Evolutionary conservation across 1,140 invertebrate genomes (phyloP).

Genomic region (Lordiphosa clarofinis): DNA sequence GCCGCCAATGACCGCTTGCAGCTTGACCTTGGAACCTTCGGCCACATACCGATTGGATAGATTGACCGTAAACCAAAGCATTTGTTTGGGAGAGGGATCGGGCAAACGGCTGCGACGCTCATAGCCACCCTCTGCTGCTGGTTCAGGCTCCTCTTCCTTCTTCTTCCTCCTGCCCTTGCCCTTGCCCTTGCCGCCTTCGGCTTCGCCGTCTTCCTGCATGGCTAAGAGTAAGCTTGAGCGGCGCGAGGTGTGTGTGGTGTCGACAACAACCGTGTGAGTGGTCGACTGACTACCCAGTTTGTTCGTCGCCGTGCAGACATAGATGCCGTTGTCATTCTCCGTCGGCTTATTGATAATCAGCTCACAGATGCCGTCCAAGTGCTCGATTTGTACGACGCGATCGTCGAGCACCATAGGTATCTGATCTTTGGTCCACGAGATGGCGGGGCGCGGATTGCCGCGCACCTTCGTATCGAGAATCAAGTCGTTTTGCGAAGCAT

Average conservation of each 20-base stretch:
- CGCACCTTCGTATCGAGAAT: slow-evolving; percentile 88
- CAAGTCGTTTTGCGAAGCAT: slow-evolving; percentile 86
- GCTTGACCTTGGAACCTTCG: slow-evolving; percentile 74
- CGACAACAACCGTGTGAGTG: slow-evolving; percentile 74
- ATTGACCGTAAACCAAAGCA: slow-evolving; percentile 75
- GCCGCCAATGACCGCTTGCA: slow-evolving; percentile 71
- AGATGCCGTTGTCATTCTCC: slow-evolving; percentile 83
- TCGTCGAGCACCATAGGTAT: slow-evolving; percentile 81
- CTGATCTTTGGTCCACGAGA: slow-evolving; percentile 90
- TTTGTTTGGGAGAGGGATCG: slow-evolving; percentile 70
- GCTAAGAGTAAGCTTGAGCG: slow-evolving; percentile 61
- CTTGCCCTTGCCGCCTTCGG: slow-evolving; percentile 46
- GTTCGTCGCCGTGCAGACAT: slow-evolving; percentile 88
- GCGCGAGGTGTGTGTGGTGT: slow-evolving; percentile 58
- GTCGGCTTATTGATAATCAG: slow-evolving; percentile 85
- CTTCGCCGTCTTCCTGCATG: slow-evolving; percentile 36
- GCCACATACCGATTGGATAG: slow-evolving; percentile 75
- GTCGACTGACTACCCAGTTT: slow-evolving; percentile 72
- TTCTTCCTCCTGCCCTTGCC: slow-evolving; percentile 48
- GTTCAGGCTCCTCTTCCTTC: slow-evolving; percentile 53
- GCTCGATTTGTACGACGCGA: slow-evolving; percentile 84
- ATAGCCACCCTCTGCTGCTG: slow-evolving; percentile 63
- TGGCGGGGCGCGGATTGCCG: slow-evolving; percentile 86
- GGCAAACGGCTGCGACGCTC: slow-evolving; percentile 70
- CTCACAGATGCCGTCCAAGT: slow-evolving; percentile 87